Base-by-base conservation (phyloP, 2,113 vertebrate genomes). In the Etheostoma spectabile region DNA sequence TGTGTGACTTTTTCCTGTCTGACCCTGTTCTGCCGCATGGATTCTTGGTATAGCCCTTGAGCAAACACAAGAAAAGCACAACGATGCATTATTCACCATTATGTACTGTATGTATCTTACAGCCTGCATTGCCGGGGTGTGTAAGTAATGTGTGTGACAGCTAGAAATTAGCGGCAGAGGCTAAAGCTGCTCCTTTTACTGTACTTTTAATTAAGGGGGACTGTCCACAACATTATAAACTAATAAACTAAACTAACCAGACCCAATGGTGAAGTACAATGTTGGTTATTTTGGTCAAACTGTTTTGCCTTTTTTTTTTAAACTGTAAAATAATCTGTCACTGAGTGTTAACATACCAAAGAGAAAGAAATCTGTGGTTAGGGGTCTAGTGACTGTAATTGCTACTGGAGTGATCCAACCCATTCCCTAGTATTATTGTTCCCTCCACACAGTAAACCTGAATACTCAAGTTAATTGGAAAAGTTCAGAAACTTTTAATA, bases 41-140 rank as follows among this genome's bases (percentile, higher is more conserved):
- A 11, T 65, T 74, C 30, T 35, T 4, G 0, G 7, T 8, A 11
- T 42, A 60, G 18, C 45, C 45, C 19, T 8, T 30, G 8, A 30
- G 35, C 49, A 75, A 42, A n/a, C 51, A 46, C 22, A 21, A 53
- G 49, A 21, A 53, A 64, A 16, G 1, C 2, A 42, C 19, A 42
- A 18, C 46, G 45, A 18, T 3, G 8, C 22, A 22, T 18, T 0
- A 57, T 56, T 15, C n/a, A 19, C n/a, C 15, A 19, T 57, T 71
- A 24, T 70, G 67, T 66, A 49, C 27, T 70, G 67, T 66, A 49
- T 48, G 18, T 66, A n/a, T 46, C 6, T 27, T 64, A 45, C 14
- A n/a, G 3, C 38, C 27, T 65, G 77, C 18, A 8, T 49, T 46
- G 24, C 10, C 27, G 21, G 16, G 24, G 51, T 67, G 53, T 16